Percentiles rank a stretch among this genome's conserved stretches.
These are phyloP conservation scores for Drosophila teissieri DNA, from an alignment of 1,140 invertebrate genomes.

Conservation along the genomic window DNA sequence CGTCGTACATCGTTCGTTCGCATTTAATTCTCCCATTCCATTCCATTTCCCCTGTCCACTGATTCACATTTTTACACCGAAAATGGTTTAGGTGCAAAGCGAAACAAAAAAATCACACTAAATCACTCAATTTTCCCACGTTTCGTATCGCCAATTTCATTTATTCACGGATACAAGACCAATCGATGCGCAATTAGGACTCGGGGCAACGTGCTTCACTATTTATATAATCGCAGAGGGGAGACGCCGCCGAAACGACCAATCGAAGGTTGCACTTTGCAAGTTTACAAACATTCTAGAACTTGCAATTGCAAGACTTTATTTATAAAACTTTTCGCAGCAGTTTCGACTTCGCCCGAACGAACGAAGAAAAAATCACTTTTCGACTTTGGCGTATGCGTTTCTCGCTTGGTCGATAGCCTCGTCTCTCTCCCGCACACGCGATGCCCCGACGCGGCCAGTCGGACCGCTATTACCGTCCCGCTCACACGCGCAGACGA, in stretches of 20 bases:
- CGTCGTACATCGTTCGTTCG: constrained; percentile 68
- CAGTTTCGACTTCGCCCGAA: constrained; percentile 83
- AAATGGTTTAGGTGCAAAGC: constrained; percentile 34
- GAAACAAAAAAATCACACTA: constrained; percentile 24
- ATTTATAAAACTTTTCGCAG: constrained; percentile 76
- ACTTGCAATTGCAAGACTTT: constrained; percentile 54
- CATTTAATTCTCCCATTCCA: constrained; percentile 62
- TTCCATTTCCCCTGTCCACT: constrained; percentile 45
- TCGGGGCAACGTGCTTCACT: constrained; percentile 59
- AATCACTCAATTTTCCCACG: constrained; percentile 24
- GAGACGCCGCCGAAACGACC: constrained; percentile 30
- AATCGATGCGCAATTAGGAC: constrained; percentile 77
- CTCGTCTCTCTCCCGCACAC: constrained; percentile 44
- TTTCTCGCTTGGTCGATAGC: constrained; percentile 47
- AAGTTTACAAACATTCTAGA: constrained; percentile 30
- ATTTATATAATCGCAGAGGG: constrained; percentile 71
- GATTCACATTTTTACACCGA: constrained; percentile 68
- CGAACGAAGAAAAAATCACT: constrained; percentile 78
- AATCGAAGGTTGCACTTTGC: constrained; percentile 28
- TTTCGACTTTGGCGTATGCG: constrained; percentile 65
- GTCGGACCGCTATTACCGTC: constrained; percentile 17
- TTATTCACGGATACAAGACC: constrained; percentile 30
- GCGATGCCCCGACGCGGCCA: constrained; percentile 33
- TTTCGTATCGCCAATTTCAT: constrained; percentile 19
- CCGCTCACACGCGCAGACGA: constrained; percentile 42